Evolutionary conservation across 2,888 invertebrate genomes (phyloP), one percentile per base, ranked within the genome.

Genomic region (Chloroclystis v-ata): DNA sequence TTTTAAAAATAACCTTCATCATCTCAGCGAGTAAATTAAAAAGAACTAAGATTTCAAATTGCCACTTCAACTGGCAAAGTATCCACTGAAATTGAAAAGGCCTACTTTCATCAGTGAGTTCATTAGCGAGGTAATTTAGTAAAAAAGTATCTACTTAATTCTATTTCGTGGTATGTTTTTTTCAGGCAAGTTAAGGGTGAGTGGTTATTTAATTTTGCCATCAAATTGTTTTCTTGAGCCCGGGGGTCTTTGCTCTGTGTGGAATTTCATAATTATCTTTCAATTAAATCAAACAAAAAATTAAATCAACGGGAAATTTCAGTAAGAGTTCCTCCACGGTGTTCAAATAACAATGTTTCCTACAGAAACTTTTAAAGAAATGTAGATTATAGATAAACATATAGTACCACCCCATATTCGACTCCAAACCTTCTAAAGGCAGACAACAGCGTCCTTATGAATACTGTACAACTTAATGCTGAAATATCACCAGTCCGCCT

Each of bases 11-110:
- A n/a, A 24, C 7, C 35, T 24, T 16, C 10, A 20, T 14, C 20
- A 26, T 35, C 35, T 8, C 11, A 35, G 8, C 7, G 35, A 35
- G 1, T 24, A 35, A 35, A 35, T 35, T 35, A 35, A 35, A 35
- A 35, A 33, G 33, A 35, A 35, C 20, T 20, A 35, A 35, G 35
- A 35, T 35, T 11, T 10, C 10, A 11, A 35, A 35, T 35, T 35
- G 20, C 35, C 35, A 11, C 35, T 35, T 35, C 35, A 35, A 24
- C 35, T 8, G 16, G 35, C 20, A 35, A 24, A 20, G 20, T 5
- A 35, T 20, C 20, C 20, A 20, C 16, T 33, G 35, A 35, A 20
- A 35, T 20, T 35, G 11, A 35, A 35, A 35, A 35, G 35, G 16
- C 20, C 20, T 20, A 35, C 14, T 16, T 33, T 20, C 35, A 35